These are phyloP conservation scores for Sycobia sp. DNA, from an alignment of 1,140 invertebrate genomes.

Conservation along the genomic window DNA sequence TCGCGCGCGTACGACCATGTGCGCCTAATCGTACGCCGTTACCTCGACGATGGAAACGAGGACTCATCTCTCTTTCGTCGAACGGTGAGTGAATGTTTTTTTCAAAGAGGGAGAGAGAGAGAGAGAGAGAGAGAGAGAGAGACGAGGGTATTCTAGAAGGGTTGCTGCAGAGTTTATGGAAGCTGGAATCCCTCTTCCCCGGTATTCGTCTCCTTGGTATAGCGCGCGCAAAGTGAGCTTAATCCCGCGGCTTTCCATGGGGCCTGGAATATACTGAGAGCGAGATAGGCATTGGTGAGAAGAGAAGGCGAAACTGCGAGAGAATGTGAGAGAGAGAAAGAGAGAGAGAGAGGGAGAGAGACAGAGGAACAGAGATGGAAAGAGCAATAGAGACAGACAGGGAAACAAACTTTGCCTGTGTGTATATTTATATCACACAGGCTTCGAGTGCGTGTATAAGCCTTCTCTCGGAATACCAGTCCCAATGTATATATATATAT, in stretches of 20 bases:
- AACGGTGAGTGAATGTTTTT: no score
- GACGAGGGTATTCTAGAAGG: no score
- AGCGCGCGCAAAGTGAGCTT: constrained; percentile 22
- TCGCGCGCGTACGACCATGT: no score
- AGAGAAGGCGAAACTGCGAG: neutral
- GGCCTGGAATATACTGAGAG: neutral
- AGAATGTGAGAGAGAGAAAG: neutral
- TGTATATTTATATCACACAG: no score
- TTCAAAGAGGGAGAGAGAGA: no score
- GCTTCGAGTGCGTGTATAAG: no score
- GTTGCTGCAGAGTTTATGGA: constrained; percentile 25
- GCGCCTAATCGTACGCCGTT: no score
- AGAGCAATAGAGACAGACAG: neutral
- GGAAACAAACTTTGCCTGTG: no score
- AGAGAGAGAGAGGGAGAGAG: neutral
- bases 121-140: neutral
- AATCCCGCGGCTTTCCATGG: constrained; percentile 27
- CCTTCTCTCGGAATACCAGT: no score
- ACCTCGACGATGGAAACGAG: no score
- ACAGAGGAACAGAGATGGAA: neutral
- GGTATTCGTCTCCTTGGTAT: neutral
- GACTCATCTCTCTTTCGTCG: no score
- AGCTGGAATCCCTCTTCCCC: constrained; percentile 13
- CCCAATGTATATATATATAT: no score
- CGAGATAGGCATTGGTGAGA: neutral